phyloP scores from a whole-genome alignment of 2,888 invertebrate genomes.

The Yponomeuta plumbellus region DNA sequence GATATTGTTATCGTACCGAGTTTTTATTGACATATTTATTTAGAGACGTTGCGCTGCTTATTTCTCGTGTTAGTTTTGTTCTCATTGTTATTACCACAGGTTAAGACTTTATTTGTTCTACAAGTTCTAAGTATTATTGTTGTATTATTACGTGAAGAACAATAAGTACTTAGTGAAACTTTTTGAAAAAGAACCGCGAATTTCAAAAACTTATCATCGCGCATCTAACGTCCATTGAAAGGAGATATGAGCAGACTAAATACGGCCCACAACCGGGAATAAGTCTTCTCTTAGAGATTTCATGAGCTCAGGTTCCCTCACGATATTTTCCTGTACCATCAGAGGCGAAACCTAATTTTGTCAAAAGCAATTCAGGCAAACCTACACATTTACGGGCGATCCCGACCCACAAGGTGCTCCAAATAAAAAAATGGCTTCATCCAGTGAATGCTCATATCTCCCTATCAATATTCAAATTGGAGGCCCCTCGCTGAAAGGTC shows the following conservation, averaged over 20 bases:
- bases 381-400: not conserved
- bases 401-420: not conserved
- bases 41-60: not conserved
- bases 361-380: not conserved
- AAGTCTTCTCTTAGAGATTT: not conserved
- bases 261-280: too few relatives aligned
- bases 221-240: too few relatives aligned
- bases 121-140: not conserved
- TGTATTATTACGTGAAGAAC: not conserved
- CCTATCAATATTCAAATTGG: slow-evolving; percentile 70
- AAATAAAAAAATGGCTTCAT: slow-evolving; percentile 16
- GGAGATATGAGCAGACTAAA: too few relatives aligned
- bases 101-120: too few relatives aligned
- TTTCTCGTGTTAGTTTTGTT: not conserved
- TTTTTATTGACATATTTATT: not conserved
- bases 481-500: slow-evolving; percentile 55
- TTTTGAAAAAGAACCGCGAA: too few relatives aligned
- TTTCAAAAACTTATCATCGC: too few relatives aligned
- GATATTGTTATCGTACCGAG: not conserved
- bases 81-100: too few relatives aligned
- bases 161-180: too few relatives aligned
- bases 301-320: not conserved
- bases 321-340: not conserved
- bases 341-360: not conserved
- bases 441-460: slow-evolving; percentile 21